phyloP scores from a whole-genome alignment of 2,113 vertebrate species.

The Neoarius graeffei region DNA sequence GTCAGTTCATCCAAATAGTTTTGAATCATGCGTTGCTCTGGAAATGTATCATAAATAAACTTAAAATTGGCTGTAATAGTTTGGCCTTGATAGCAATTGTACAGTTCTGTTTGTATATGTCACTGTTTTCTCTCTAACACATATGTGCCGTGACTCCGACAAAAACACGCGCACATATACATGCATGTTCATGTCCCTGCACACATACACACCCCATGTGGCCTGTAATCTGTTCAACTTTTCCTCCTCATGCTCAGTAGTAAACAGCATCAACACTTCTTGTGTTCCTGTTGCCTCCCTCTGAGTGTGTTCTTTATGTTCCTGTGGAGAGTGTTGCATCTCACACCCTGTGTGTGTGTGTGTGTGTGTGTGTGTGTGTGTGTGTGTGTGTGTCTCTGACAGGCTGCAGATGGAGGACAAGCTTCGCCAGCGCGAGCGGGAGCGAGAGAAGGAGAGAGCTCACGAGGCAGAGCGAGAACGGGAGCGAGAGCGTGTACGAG shows the following conservation, averaged over 20 bases:
- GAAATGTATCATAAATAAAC: not conserved
- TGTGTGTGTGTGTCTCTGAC: slow-evolving; percentile 48
- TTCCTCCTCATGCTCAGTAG: slow-evolving; percentile 40
- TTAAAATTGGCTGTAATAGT: not conserved
- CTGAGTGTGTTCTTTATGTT: slow-evolving; percentile 54
- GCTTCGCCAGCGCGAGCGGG: slow-evolving; percentile 83
- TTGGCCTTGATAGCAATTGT: slow-evolving; percentile 14
- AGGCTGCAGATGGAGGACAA: slow-evolving; percentile 97
- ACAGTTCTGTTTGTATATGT: slow-evolving; percentile 33
- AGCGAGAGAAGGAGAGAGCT: slow-evolving; percentile 77
- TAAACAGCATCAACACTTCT: slow-evolving; percentile 54
- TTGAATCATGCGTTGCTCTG: not conserved
- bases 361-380: slow-evolving; percentile 29
- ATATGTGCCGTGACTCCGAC: slow-evolving; percentile 34
- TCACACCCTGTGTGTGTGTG: slow-evolving; percentile 48
- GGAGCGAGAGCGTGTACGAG: slow-evolving; percentile 77
- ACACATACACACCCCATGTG: slow-evolving; percentile 42
- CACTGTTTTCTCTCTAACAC: slow-evolving; percentile 27
- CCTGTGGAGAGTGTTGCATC: slow-evolving; percentile 58
- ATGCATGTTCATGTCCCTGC: not conserved
- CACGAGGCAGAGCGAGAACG: slow-evolving; percentile 78
- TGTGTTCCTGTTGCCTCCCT: slow-evolving; percentile 48
- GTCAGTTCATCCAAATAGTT: not conserved
- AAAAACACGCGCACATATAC: slow-evolving; percentile 26
- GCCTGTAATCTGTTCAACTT: slow-evolving; percentile 45